phyloP scores from a whole-genome alignment of 2,888 invertebrate genomes.

The Callyntrura sp. region DNA sequence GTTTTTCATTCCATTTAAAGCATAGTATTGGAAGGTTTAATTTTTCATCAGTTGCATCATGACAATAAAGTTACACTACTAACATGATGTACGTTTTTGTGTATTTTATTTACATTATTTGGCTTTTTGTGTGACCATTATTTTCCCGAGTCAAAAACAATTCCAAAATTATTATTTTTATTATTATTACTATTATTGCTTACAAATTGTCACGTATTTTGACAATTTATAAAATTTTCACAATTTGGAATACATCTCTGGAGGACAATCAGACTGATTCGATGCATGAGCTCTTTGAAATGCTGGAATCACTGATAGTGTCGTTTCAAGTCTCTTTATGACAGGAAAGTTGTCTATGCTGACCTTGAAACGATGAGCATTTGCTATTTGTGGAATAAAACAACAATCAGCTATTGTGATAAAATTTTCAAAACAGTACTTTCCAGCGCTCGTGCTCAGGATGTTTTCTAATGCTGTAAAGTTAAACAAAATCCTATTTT shows the following conservation, averaged over 20 bases:
- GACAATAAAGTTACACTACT: constrained; percentile 74
- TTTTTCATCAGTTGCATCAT: constrained; percentile 75
- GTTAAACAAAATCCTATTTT: too few species aligned
- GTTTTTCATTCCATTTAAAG: constrained; percentile 76
- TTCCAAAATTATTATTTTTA: too few species aligned
- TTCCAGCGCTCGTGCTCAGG: constrained; percentile 93
- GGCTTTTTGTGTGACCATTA: background rate
- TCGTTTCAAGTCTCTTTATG: constrained; percentile 94
- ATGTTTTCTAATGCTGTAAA: constrained; percentile 96
- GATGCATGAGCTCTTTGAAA: constrained; percentile 96
- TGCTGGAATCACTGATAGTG: constrained; percentile 94
- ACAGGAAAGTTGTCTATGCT: constrained; percentile 96
- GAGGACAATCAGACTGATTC: constrained; percentile 97
- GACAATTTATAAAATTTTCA: too few species aligned
- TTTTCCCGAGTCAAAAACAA: background rate
- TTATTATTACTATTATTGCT: too few species aligned
- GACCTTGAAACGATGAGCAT: constrained; percentile 97
- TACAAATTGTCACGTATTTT: too few species aligned
- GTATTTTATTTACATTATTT: constrained; percentile 5
- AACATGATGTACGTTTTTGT: constrained; percentile 29
- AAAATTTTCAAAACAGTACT: constrained; percentile 97
- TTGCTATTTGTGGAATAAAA: constrained; percentile 97
- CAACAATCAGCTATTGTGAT: constrained; percentile 98
- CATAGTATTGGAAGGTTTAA: constrained; percentile 64
- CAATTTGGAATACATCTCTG: constrained; percentile 86